A percentile compares a stretch with the other conserved stretches of the same genome.
Evolutionary conservation across 2,888 invertebrate species (phyloP).

Genomic region (Linnaemya tessellans): DNA sequence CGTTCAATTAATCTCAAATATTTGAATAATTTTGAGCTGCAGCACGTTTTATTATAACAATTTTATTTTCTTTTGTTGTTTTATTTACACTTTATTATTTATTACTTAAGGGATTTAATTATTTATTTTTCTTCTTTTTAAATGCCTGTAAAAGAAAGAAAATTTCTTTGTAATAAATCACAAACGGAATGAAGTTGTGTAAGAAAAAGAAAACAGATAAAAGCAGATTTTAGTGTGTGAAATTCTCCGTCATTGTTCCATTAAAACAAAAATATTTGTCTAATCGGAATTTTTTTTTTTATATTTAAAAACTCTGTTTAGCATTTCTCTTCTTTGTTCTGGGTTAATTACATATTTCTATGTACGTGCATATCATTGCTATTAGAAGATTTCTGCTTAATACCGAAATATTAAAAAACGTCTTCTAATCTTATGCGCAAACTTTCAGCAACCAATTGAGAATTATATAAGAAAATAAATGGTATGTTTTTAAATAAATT

Average conservation of each 20-base stretch:
- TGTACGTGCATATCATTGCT: no score
- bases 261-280: not conserved
- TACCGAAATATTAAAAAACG: no score
- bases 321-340: no score
- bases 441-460: no score
- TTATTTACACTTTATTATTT: conserved; percentile 54
- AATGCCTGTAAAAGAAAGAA: conserved; percentile 58
- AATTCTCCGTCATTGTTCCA: not conserved
- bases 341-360: no score
- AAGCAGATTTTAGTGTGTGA: conserved; percentile 29
- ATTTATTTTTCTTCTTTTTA: conserved; percentile 23
- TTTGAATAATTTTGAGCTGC: conserved; percentile 19
- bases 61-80: conserved; percentile 10
- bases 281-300: no score
- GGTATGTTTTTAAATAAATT: no score
- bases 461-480: no score
- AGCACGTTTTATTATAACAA: conserved; percentile 39
- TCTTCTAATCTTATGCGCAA: no score
- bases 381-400: no score
- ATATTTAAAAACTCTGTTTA: no score
- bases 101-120: conserved; percentile 28
- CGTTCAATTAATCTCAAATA: conserved; percentile 39
- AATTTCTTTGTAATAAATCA: conserved; percentile 23
- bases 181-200: not conserved
- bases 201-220: not conserved